Evolutionary conservation across 2,797 vertebrate species (phyloP), one percentile per base, ranked within the genome.

Genomic region (Acanthornis magna): DNA sequence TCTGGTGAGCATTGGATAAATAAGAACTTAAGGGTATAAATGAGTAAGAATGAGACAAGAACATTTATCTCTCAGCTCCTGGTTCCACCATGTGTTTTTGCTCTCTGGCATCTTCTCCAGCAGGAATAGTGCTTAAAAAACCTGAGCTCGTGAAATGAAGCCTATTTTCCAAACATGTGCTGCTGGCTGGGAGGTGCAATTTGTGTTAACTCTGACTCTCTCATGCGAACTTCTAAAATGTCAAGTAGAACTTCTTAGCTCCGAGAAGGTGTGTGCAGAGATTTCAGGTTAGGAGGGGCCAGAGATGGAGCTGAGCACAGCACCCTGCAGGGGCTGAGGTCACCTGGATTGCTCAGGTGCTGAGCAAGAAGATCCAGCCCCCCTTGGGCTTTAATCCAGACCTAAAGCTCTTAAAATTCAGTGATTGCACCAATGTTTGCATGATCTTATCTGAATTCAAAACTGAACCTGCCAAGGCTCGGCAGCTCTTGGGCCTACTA

Each of bases 321-420:
- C 25, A 40, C 13, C 29, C 42, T 3, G 4, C 29, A 55, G 40
- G 26, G n/a, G 4, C 3, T 80, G 65, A 73, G 11, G 16, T 38
- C 43, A 12, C 17, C 8, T 0, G 5, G 29, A 7, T 3, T 16
- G 38, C n/a, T 43, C 38, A 43, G n/a, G 21, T 3, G 0, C 10
- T 18, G 16, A 58, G 51, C 29, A 20, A 32, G 11, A 12, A 45
- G 15, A 47, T 14, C 38, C 8, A 47, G 5, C 5, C 29, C 13
- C 82, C n/a, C 27, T 29, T 8, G 1, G 10, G 12, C 36, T 87
- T 73, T 27, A 43, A 62, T 21, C 82, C 60, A 58, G 47, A 38
- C 10, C 29, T 42, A 43, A 61, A 3, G 7, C 32, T 43, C 30
- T 22, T 54, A 68, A 57, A 84, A 72, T n/a, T 7, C 50, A 54